Conservation (phyloP, 2,888 invertebrate species). For the Amorpha juglandis region DNA sequence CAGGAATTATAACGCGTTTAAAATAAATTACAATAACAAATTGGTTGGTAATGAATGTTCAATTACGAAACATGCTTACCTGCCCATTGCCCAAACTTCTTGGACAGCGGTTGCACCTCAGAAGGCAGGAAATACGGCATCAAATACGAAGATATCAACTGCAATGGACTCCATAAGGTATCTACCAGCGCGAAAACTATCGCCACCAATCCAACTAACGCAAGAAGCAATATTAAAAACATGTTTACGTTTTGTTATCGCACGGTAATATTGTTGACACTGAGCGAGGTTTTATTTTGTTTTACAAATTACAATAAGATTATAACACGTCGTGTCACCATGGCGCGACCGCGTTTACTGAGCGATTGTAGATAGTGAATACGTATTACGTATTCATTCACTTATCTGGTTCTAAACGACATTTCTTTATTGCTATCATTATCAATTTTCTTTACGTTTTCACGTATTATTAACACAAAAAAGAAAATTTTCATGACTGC, state of each 20-base stretch:
- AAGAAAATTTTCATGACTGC: too few relatives aligned
- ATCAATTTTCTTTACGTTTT: background rate
- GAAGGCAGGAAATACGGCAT: conserved; percentile 87
- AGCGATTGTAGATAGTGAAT: background rate
- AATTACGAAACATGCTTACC: conserved; percentile 83
- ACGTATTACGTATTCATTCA: background rate
- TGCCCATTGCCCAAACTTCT: conserved; percentile 94
- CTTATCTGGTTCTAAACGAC: background rate
- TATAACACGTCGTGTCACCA: conserved; percentile 21
- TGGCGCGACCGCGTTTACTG: conserved; percentile 12
- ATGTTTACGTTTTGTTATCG: conserved; percentile 2
- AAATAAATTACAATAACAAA: background rate
- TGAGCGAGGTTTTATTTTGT: conserved; percentile 14
- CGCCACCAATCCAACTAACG: conserved; percentile 80
- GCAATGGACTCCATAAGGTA: conserved; percentile 85
- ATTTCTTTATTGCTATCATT: background rate
- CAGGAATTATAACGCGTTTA: background rate
- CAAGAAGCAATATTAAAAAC: conserved; percentile 57
- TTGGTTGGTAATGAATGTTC: background rate
- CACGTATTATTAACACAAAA: too few relatives aligned
- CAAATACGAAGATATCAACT: conserved; percentile 84
- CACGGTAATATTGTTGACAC: conserved; percentile 1
- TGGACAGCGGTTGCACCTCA: conserved; percentile 84
- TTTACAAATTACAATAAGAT: background rate
- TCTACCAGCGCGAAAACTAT: conserved; percentile 81